Base-by-base conservation (phyloP, 2,888 invertebrate genomes). In the Globia sparganii region DNA sequence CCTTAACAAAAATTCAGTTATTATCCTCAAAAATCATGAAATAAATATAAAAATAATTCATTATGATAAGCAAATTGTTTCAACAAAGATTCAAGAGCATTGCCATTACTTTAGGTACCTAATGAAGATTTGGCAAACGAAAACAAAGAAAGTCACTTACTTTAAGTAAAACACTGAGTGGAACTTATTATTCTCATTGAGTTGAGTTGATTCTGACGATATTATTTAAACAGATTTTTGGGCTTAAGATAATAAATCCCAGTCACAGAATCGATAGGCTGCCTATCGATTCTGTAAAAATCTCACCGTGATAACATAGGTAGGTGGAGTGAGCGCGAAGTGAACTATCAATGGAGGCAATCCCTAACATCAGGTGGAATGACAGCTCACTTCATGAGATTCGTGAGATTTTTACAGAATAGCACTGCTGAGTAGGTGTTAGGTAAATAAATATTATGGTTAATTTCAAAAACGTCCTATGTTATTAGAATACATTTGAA, bases 61-160 rank as follows among this genome's bases (percentile, higher is more conserved):
- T 31, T 61, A 40, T 67, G 61, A 71, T 70, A 75, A 77, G 61
- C 15, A 72, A 83, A 69, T 49, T 61, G 31, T 40, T 81, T 69
- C 31, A 65, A 83, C 62, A 66, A 84, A 69, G 68, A 68, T 49
- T 61, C 15, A 66, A 66, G 56, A 73, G 61, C 56, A 61, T 28
- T 72, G 46, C 40, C 53, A n/a, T 72, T 37, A 65, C 58, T 78
- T 68, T 49, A 37, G 15, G 49, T 58, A 53, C 53, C 11, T 25
- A 69, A 53, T 53, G 9, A 53, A 53, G 61, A 84, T 84, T 61
- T 56, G 37, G 4, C 9, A 8, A 53, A 61, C 40, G 18, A 69
- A 84, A 79, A 81, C 84, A 84, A 84, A 74, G 73, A 84, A 73
- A 70, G 53, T 4, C 80, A 70, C 84, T 84, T 81, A 74, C 31